A percentile compares a stretch with the other conserved stretches of the same genome.
phyloP scores from a whole-genome alignment of 2,797 vertebrate species.

The Discoglossus pictus region DNA sequence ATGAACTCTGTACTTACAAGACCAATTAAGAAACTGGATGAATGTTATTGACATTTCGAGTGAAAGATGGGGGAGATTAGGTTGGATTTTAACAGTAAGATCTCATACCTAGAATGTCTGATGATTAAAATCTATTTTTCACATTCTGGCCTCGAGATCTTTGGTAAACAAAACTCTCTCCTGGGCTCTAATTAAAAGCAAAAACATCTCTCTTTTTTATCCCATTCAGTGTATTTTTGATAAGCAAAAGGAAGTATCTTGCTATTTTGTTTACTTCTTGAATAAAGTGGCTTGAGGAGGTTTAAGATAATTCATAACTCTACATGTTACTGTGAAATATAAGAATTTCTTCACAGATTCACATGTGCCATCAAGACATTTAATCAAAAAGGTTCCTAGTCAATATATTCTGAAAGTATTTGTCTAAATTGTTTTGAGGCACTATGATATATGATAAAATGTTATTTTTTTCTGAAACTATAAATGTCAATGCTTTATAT shows the following conservation, averaged over 20 bases:
- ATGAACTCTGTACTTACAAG: conserved; percentile 39
- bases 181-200: conserved; percentile 43
- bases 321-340: not conserved
- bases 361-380: too few species aligned
- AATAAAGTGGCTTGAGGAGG: conserved; percentile 1
- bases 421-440: too few species aligned
- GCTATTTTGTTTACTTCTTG: not conserved
- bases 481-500: too few species aligned
- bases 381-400: too few species aligned
- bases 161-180: conserved; percentile 37
- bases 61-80: conserved; percentile 13
- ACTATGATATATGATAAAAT: too few species aligned
- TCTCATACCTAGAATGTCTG: not conserved
- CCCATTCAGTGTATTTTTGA: not conserved
- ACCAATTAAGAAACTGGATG: conserved; percentile 36
- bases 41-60: conserved; percentile 26
- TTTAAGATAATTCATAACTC: conserved; percentile 29
- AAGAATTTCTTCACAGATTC: too few species aligned
- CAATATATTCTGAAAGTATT: too few species aligned
- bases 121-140: conserved; percentile 20
- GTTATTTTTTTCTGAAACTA: too few species aligned
- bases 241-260: not conserved
- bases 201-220: not conserved
- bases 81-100: not conserved
- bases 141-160: conserved; percentile 11